Evolutionary conservation across 2,888 invertebrate species (phyloP), one percentile per base, ranked within the genome.

Genomic region (Lucinisca nassula): DNA sequence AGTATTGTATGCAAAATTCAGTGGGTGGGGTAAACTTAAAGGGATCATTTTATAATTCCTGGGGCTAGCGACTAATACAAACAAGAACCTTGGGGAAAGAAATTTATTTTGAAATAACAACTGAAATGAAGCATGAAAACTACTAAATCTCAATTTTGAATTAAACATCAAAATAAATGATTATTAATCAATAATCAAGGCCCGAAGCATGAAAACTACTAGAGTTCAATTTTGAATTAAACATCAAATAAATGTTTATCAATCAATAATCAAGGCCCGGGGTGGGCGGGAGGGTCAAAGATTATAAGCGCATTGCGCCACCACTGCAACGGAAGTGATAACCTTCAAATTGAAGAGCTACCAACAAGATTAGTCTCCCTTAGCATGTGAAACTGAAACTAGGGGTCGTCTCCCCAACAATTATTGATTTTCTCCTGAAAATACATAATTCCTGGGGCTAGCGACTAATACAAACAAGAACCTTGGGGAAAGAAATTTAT

Each of bases 1-100:
- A 40, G 14, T 40, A 40, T 40, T 6, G 6, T 40, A 6, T 14
- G 6, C 6, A 40, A 10, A 40, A 10, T 40, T n/a, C 51, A 51
- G 79, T 84, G 84, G 84, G 79, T 79, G 79, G 83, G 55, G 84
- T 82, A 73, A 21, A 27, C 30, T 30, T 14, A 40, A n/a, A n/a
- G n/a, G n/a, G n/a, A n/a, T n/a, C n/a, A n/a, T n/a, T n/a, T n/a
- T n/a, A n/a, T n/a, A n/a, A n/a, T n/a, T n/a, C n/a, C n/a, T n/a
- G n/a, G n/a, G n/a, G n/a, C n/a, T n/a, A n/a, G n/a, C n/a, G n/a
- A n/a, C n/a, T n/a, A n/a, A n/a, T n/a, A 45, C 45, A 45, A 17
- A 45, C 45, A 45, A 45, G 45, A 8, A 45, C 17, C 45, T 45
- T 45, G 45, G 45, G 45, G 45, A 45, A 45, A 45, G 8, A 45